phyloP scores from a whole-genome alignment of 2,113 vertebrate genomes.

The Scomber japonicus region DNA sequence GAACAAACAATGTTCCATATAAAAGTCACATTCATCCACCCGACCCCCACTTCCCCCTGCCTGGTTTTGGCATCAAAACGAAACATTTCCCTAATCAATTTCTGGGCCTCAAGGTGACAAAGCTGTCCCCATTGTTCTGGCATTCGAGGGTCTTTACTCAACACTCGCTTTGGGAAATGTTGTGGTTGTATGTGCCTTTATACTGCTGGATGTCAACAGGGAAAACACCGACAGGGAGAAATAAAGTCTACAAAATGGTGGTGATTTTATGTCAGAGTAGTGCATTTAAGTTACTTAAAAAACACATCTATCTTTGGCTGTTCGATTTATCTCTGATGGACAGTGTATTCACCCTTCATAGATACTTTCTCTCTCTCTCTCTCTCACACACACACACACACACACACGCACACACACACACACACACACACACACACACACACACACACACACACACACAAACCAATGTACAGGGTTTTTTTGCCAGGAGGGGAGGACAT shows the following conservation, averaged over 20 bases:
- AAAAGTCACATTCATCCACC: slow-evolving; percentile 39
- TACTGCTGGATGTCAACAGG: slow-evolving; percentile 24
- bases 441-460: too few relatives aligned
- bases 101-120: slow-evolving; percentile 51
- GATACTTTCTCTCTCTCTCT: background rate
- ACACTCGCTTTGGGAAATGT: slow-evolving; percentile 47
- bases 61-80: slow-evolving; percentile 29
- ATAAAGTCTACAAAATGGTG: slow-evolving; percentile 22
- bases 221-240: slow-evolving; percentile 36
- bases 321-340: slow-evolving; percentile 26
- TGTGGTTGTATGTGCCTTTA: slow-evolving; percentile 33
- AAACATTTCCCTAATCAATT: slow-evolving; percentile 38
- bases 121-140: slow-evolving; percentile 54
- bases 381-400: background rate
- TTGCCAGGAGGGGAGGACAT: slow-evolving; percentile 57
- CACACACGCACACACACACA: slow-evolving; percentile 16
- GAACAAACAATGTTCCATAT: slow-evolving; percentile 58
- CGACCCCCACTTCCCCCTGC: background rate
- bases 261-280: slow-evolving; percentile 29
- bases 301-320: slow-evolving; percentile 25
- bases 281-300: slow-evolving; percentile 26
- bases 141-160: slow-evolving; percentile 58
- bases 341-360: background rate
- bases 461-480: slow-evolving; percentile 37
- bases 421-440: too few relatives aligned